phyloP scores from a whole-genome alignment of 2,888 invertebrate species.

The Ornithoptera priamus region DNA sequence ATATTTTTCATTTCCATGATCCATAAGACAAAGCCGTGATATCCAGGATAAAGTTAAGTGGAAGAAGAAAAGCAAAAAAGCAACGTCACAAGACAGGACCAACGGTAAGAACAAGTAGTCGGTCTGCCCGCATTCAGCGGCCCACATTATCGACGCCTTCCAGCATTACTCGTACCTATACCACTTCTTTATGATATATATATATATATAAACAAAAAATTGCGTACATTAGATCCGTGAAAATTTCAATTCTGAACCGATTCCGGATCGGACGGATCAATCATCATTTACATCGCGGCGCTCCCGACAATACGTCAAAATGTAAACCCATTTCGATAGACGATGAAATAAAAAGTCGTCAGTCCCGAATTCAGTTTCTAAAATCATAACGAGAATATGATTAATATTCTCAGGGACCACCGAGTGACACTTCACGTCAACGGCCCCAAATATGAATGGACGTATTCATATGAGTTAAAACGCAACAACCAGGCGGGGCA shows the following conservation, averaged over 20 bases:
- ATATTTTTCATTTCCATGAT: too few relatives aligned
- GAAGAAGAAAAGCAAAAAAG: too few relatives aligned
- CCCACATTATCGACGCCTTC: too few relatives aligned
- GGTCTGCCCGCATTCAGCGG: too few relatives aligned
- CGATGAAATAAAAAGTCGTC: slow-evolving; percentile 11
- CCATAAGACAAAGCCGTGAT: too few relatives aligned
- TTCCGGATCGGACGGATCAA: slow-evolving; percentile 18
- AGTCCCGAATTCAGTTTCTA: slow-evolving; percentile 36
- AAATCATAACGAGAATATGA: slow-evolving; percentile 53
- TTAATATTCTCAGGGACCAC: slow-evolving; percentile 60
- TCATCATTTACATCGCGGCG: slow-evolving; percentile 26
- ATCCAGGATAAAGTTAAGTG: too few relatives aligned
- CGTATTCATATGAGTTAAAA: slow-evolving; percentile 71
- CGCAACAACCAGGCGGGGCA: slow-evolving; percentile 54
- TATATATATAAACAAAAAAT: too few relatives aligned
- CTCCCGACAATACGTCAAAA: slow-evolving; percentile 26
- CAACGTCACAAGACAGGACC: too few relatives aligned
- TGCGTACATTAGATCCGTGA: not conserved
- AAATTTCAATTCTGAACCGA: not conserved
- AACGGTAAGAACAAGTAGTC: too few relatives aligned
- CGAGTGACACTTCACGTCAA: slow-evolving; percentile 66
- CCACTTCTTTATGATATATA: too few relatives aligned
- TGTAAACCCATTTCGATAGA: slow-evolving; percentile 24
- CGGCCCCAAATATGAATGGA: slow-evolving; percentile 73
- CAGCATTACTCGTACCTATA: too few relatives aligned